Evolutionary conservation across 2,888 invertebrate genomes (phyloP).

Genomic region (Geotrupes spiniger): DNA sequence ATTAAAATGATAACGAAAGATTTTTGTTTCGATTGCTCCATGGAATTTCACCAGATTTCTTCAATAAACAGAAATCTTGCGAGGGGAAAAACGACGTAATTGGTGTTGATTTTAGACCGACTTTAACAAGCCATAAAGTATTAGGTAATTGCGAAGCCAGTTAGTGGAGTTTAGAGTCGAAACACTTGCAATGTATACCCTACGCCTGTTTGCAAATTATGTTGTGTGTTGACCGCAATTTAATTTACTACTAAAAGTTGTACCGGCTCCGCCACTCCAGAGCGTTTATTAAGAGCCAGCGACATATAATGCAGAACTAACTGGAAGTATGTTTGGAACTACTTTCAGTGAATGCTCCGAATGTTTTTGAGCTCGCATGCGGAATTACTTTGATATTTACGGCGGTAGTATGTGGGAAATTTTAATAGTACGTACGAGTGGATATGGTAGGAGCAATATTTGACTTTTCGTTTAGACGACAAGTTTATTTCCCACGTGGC

Average conservation of each 20-base stretch:
- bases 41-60: no score
- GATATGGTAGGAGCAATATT: background rate
- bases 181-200: background rate
- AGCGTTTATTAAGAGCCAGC: conserved; percentile 21
- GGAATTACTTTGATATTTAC: conserved; percentile 6
- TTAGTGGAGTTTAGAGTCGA: background rate
- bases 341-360: conserved; percentile 9
- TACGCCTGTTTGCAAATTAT: conserved; percentile 31
- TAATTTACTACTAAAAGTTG: conserved; percentile 35
- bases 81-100: no score
- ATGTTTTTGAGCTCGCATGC: background rate
- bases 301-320: conserved; percentile 22
- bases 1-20: no score
- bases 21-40: no score
- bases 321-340: conserved; percentile 14
- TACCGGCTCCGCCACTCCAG: conserved; percentile 17
- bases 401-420: background rate
- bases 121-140: no score
- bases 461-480: background rate
- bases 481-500: no score
- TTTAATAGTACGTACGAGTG: background rate
- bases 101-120: no score
- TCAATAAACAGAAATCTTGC: no score
- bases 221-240: conserved; percentile 34
- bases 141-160: conserved; percentile 8